Evolutionary conservation across 2,113 vertebrate species (phyloP), one percentile per base, ranked within the genome.

Genomic region (Carettochelys insculpta): DNA sequence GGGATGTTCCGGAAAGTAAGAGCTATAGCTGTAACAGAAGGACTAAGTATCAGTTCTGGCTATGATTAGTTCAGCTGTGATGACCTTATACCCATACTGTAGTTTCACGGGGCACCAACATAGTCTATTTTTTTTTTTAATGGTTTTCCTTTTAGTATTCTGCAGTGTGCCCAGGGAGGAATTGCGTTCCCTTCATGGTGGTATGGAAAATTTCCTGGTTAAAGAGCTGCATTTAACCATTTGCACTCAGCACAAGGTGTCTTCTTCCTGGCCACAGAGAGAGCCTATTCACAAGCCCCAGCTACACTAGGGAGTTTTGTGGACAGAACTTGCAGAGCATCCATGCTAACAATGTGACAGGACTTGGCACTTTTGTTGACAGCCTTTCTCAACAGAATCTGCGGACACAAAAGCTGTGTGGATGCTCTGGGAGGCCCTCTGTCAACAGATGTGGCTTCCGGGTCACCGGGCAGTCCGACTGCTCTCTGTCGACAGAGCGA

Each of bases 1-100:
- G 3, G 38, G 22, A 22, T 94, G 45, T 76, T 95, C 75, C 87
- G 89, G 89, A 93, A 91, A 94, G 71, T 79, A 89, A 6, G 92
- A 78, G 82, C 58, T 84, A 84, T 92, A 92, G 75, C 85, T 78
- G 83, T 78, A 82, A 83, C 76, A 90, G 41, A 8, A 73, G 76
- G 89, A 77, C 86, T 94, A 93, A 92, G 89, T 73, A 73, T 9
- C 24, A 29, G 34, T 82, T 53, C 50, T 58, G 43, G 73, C 82
- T 78, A 56, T 0, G 34, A 75, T 85, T 54, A 85, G 78, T 85
- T 92, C 77, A 68, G 76, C 89, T 87, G 85, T 50, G 87, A 82
- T 90, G 71, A 94, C 85, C 79, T 17, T 41, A 79, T 53, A 80
- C 87, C 90, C 71, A 25, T 65, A 93, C 85, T 93, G 84, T 41